Base-by-base conservation (phyloP, 30 jellyfish, hydroid and myxozoan genomes). In the Mastigias papua region DNA sequence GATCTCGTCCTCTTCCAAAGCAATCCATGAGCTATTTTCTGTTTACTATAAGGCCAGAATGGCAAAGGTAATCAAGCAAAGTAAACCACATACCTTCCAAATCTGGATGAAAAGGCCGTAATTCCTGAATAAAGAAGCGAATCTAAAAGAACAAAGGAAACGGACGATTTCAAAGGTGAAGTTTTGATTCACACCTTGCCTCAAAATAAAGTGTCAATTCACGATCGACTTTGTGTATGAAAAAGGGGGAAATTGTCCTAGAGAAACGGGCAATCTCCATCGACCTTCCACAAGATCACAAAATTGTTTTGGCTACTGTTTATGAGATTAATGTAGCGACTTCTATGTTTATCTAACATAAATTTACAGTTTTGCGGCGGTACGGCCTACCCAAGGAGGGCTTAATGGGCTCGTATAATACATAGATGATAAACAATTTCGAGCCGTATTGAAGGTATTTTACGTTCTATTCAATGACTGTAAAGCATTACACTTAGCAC, bases 191-290 rank as follows among this genome's bases (percentile, higher is more conserved):
- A 77, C 94, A 85, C 94, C 82, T 85, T 64, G 80, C 75, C 84
- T 85, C 94, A 85, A 85, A 85, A 73, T 85, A 85, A 50, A 73
- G 88, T 85, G 94, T 77, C 82, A 85, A 85, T 85, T 73, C 88
- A 9, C 91, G 68, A 49, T 81, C 77, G 31, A 81, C 78, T 48
- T 51, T 37, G 80, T 34, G 67, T 63, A 54, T 73, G 46, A 31
- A n/a, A 75, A 79, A 30, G 83, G 32, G 63, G 72, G n/a, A 79
- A 79, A 79, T 61, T 32, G 68, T 10, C 28, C 34, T 22, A 31
- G 62, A 61, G 34, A 33, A 64, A 64, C 90, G 71, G 73, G 27
- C n/a, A 79, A 35, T 79, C 31, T 22, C 31, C 49, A 69, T 46
- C 58, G 48, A 69, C 22, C 67, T 81, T 22, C 7, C 69, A 19